Evolutionary conservation across 2,113 vertebrate genomes (phyloP).

Genomic region (Pluvialis apricaria): DNA sequence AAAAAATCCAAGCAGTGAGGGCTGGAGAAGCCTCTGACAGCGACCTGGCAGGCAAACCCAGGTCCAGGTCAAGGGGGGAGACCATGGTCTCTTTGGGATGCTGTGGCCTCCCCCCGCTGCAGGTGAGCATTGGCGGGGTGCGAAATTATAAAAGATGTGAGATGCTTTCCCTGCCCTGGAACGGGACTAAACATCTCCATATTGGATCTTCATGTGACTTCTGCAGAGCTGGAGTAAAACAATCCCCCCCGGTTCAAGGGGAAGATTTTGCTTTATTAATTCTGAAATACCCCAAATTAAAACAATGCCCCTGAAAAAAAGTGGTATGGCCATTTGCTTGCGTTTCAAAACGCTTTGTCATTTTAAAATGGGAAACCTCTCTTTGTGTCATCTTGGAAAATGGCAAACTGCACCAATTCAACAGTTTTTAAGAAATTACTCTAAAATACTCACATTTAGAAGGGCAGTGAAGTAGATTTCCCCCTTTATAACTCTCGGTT

Average conservation of each 20-base stretch:
- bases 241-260: fast-evolving
- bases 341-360: background rate
- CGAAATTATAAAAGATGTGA: background rate
- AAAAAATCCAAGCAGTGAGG: background rate
- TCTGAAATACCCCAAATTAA: background rate
- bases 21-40: background rate
- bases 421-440: background rate
- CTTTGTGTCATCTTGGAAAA: background rate
- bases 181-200: background rate
- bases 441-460: background rate
- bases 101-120: background rate
- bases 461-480: background rate
- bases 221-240: background rate
- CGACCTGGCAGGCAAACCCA: background rate
- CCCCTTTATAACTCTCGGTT: background rate
- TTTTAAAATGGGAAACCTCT: background rate
- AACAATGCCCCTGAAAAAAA: background rate
- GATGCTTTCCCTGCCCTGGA: background rate
- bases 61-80: background rate
- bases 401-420: background rate
- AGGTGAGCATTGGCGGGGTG: fast-evolving
- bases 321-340: no score
- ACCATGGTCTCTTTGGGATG: background rate
- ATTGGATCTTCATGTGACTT: background rate
- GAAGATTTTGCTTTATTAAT: background rate